phyloP scores from a whole-genome alignment of 2,888 invertebrate genomes.

The Leptura quadrifasciata region DNA sequence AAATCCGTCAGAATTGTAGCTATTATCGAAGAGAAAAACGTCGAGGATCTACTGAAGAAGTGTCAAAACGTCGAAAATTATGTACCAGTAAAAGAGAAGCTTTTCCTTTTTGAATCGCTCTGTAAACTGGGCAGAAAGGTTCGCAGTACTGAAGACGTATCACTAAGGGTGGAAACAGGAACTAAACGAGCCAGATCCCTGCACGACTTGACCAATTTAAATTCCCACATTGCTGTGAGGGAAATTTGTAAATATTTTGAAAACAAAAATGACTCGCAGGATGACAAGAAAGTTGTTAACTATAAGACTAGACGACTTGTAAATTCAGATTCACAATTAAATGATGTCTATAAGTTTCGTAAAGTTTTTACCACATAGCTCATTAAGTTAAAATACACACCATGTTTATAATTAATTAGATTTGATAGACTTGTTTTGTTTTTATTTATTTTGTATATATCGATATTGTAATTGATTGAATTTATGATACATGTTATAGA shows the following conservation, averaged over 20 bases:
- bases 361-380: conserved; percentile 49
- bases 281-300: conserved; percentile 37
- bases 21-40: conserved; percentile 70
- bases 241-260: conserved; percentile 85
- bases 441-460: conserved; percentile 47
- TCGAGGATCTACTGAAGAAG: conserved; percentile 74
- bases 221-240: conserved; percentile 76
- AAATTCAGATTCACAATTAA: conserved; percentile 48
- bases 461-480: conserved; percentile 24
- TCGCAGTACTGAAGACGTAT: conserved; percentile 80
- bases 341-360: conserved; percentile 51
- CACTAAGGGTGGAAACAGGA: conserved; percentile 69
- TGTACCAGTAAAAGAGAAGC: conserved; percentile 83
- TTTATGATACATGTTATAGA: conserved; percentile 43
- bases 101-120: conserved; percentile 82
- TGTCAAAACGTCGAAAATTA: conserved; percentile 79
- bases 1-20: conserved; percentile 10
- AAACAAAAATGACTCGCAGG: conserved; percentile 69
- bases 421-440: conserved; percentile 31
- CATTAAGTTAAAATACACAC: conserved; percentile 2
- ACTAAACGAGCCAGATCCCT: conserved; percentile 80
- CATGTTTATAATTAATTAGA: conserved; percentile 15
- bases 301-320: conserved; percentile 40
- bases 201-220: conserved; percentile 78
- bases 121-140: conserved; percentile 79